A percentile compares a stretch with the other conserved stretches of the same genome.
These are phyloP conservation scores for Probaryconus sp. DNA, from an alignment of 1,140 invertebrate genomes.

Conservation along the genomic window DNA sequence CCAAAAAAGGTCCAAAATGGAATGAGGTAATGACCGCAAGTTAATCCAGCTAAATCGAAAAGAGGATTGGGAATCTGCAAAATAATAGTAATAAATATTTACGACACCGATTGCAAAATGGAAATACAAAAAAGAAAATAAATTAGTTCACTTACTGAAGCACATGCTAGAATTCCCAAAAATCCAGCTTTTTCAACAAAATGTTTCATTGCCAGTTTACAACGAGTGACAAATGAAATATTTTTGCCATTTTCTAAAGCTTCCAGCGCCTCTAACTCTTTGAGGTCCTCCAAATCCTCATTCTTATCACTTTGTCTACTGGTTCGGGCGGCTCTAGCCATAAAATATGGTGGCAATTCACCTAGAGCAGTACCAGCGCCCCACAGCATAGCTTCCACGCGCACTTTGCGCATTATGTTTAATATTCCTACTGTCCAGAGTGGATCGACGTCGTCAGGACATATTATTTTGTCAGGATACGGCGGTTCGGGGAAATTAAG, in stretches of 20 bases:
- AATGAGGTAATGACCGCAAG: constrained; percentile 98
- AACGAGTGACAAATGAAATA: constrained; percentile 84
- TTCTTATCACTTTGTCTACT: constrained; percentile 79
- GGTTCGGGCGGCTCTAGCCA: constrained; percentile 94
- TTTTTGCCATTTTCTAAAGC: constrained; percentile 81
- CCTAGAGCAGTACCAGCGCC: constrained; percentile 98
- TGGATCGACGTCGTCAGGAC: constrained; percentile 82
- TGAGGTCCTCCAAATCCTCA: constrained; percentile 84
- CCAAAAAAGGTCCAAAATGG: constrained; percentile 99
- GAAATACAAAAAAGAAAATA: neutral
- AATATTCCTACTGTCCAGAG: constrained; percentile 83
- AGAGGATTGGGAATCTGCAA: constrained; percentile 98
- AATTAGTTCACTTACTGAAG: constrained; percentile 88
- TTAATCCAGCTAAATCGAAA: constrained; percentile 99
- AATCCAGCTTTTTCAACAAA: constrained; percentile 97
- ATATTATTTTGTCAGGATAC: constrained; percentile 92
- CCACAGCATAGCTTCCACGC: constrained; percentile 99
- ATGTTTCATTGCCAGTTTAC: constrained; percentile 93
- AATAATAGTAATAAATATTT: neutral
- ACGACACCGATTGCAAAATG: too few species aligned
- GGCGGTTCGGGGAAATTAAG: constrained; percentile 96
- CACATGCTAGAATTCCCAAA: constrained; percentile 97
- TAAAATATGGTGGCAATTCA: constrained; percentile 97
- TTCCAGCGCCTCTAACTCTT: constrained; percentile 86
- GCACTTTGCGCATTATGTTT: constrained; percentile 97